Base-by-base conservation (phyloP, 2,113 vertebrate species). In the Sprattus sprattus region DNA sequence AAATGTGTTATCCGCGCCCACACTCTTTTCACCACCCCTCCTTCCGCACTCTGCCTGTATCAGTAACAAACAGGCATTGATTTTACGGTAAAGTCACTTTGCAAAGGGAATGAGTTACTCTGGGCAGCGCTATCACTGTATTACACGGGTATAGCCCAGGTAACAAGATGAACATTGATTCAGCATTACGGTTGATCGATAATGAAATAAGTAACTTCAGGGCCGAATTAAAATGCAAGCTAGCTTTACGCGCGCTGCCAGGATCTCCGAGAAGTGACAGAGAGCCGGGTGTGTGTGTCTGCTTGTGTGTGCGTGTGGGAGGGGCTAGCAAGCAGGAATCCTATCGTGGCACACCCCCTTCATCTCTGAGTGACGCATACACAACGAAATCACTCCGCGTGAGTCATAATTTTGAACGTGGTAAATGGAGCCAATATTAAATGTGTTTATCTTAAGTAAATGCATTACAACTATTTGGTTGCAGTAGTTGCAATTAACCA, bases 101-200 rank as follows among this genome's bases (percentile, higher is more conserved):
- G 95, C 97, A 97, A 96, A 96, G 95, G 94, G 96, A 97, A 96
- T 96, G 96, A 97, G 96, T 97, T 97, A 97, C 95, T 97, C 95
- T 95, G 95, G 95, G 95, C 96, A 95, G 94, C 94, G 95, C 96
- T 97, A 97, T 98, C 97, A 97, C 97, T 98, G 97, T 97, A 97
- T 97, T 97, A 97, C 97, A 98, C 95, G 96, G 96, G 96, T 97
- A 96, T 96, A 96, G 96, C 94, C 96, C 96, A 96, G 96, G 95
- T 97, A 97, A 98, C 97, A 97, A 97, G 97, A 98, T 97, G 96
- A 97, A 97, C 96, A 97, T 98, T 97, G 97, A 98, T 97, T 97
- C 97, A 96, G 96, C 97, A 97, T 98, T 97, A 97, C 97, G 95
- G 96, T 96, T 97, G 97, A 97, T 98, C 97, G 97, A 98, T 98